phyloP scores from a whole-genome alignment of 2,113 vertebrate genomes.

The Callorhinus ursinus region DNA sequence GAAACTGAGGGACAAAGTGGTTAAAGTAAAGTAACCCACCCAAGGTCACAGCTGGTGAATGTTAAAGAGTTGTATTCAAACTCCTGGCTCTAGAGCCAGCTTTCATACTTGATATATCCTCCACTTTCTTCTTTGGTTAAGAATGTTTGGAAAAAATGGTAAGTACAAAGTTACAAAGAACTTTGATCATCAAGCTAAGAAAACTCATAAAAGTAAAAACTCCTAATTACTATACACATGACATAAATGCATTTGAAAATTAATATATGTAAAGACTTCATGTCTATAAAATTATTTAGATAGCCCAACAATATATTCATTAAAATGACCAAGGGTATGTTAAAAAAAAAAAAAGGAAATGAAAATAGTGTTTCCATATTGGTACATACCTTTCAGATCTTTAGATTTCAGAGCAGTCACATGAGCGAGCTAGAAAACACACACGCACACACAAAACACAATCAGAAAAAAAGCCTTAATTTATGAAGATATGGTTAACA shows the following conservation, averaged over 20 bases:
- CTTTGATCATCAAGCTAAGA: not conserved
- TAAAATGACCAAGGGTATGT: slow-evolving; percentile 1
- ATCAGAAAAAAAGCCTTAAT: slow-evolving; percentile 49
- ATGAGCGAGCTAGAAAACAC: slow-evolving; percentile 89
- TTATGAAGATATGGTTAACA: not conserved
- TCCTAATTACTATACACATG: not conserved
- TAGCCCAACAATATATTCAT: not conserved
- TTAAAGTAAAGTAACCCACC: not conserved
- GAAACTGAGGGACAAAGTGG: not conserved
- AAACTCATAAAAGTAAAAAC: not conserved
- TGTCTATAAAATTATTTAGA: not conserved
- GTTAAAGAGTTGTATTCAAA: not conserved
- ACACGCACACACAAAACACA: slow-evolving; percentile 43
- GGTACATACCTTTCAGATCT: slow-evolving; percentile 91
- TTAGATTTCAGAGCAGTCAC: slow-evolving; percentile 91
- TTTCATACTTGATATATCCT: not conserved
- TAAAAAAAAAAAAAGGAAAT: not conserved
- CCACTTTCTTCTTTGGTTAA: not conserved
- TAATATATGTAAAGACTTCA: not conserved
- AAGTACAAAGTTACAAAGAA: not conserved
- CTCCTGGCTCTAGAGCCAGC: not conserved
- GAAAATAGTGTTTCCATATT: slow-evolving; percentile 28
- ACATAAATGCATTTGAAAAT: slow-evolving; percentile 29
- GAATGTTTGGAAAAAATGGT: not conserved
- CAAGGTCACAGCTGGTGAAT: not conserved